Evolutionary conservation across 2,797 vertebrate genomes (phyloP), one percentile per base, ranked within the genome.

Genomic region (Botia kubotai): DNA sequence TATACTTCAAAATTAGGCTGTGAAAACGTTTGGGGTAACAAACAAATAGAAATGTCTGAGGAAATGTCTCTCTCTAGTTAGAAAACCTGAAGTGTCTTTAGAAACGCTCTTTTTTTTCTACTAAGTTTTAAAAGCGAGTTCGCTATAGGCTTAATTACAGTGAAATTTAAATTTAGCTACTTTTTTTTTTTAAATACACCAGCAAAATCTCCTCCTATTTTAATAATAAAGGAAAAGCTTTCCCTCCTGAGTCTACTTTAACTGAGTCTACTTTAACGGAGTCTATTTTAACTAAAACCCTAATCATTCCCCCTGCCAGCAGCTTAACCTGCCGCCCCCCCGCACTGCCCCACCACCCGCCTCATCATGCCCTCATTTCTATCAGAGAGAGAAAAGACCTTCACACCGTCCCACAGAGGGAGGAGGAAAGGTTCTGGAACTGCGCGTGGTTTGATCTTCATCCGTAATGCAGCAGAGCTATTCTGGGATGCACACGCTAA

Each of bases 361-460:
- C 67, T 82, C 65, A 70, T 70, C 73, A 70, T 82, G 82, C 75
- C 71, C 66, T 68, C 81, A 66, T 84, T 89, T 87, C 70, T 62
- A 81, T 85, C 60, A 77, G 87, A 86, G 39, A 8, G 23, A 73
- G 63, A 43, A 82, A 48, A 82, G 69, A 69, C 58, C 63, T 68
- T 74, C 71, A 74, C 50, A 68, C 79, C 39, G 67, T 29, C 36
- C 63, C 48, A 39, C 58, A 79, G 66, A 72, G 63, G 79, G 82
- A 63, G 8, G 43, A 84, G 86, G 82, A 80, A 74, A 79, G 72
- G 81, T 68, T n/a, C 43, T 83, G 76, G 79, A 85, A 87, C 70
- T 74, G 80, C 80, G 80, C 75, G 58, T 85, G 60, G 85, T 90
- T 91, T 92, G 89, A 92, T 91, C 88, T 88, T 83, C 77, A 87